Evolutionary conservation across 1,140 invertebrate genomes (phyloP).

Genomic region (Tribolium madens): DNA sequence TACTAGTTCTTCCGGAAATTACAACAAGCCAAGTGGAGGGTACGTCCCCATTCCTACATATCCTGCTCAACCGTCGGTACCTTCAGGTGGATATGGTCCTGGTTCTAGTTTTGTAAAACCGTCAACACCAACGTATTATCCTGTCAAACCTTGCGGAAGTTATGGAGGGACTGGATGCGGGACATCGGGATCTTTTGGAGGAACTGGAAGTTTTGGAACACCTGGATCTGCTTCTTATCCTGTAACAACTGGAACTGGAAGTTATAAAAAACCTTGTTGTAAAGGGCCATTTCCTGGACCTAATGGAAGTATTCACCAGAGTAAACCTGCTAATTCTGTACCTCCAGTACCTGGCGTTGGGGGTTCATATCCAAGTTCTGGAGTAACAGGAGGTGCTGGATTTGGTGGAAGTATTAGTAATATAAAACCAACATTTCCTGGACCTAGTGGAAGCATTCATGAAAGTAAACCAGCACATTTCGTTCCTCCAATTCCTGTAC

Average conservation of each 20-base stretch:
- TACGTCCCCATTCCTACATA: background rate
- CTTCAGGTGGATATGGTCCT: background rate
- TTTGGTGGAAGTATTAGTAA: background rate
- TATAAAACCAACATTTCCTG: conserved; percentile 23
- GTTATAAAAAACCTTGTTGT: conserved; percentile 11
- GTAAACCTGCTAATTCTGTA: conserved; percentile 39
- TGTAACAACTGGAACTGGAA: background rate
- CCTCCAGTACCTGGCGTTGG: background rate
- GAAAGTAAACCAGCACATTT: conserved; percentile 40
- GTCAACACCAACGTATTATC: background rate
- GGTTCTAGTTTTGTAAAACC: background rate
- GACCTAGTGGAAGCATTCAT: conserved; percentile 45
- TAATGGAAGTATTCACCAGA: conserved; percentile 30
- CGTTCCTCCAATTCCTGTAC: conserved; percentile 1
- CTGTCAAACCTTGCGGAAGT: background rate
- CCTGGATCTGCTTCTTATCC: background rate
- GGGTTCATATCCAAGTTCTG: background rate
- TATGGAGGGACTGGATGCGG: conserved; percentile 11
- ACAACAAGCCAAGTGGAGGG: background rate
- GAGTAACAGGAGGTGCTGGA: background rate
- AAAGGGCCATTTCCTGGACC: conserved; percentile 44
- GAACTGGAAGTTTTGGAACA: background rate
- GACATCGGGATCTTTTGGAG: background rate
- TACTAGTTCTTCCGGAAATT: background rate
- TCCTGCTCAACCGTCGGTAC: background rate